Evolutionary conservation across 2,113 vertebrate species (phyloP).

Genomic region (Pluvialis apricaria): DNA sequence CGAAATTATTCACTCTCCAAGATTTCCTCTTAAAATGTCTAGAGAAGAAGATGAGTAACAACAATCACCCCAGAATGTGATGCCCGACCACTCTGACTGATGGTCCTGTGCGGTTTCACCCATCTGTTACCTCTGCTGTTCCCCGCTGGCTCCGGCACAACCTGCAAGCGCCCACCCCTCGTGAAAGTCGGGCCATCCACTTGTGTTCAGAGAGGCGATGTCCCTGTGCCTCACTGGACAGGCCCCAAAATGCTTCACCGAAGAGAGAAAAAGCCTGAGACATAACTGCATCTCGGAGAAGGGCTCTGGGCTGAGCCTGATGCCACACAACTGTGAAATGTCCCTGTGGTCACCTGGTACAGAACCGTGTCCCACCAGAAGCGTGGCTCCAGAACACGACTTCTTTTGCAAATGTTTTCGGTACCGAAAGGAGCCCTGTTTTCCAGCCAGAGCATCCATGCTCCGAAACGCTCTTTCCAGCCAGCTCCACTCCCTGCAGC

Average conservation of each 20-base stretch:
- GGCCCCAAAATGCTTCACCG: not conserved
- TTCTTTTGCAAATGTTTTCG: not conserved
- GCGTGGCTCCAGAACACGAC: rapidly evolving
- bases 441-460: not conserved
- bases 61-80: not conserved
- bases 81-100: not conserved
- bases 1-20: not conserved
- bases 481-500: not conserved
- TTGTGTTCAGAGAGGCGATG: not conserved
- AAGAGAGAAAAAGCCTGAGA: not conserved
- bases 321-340: not conserved
- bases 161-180: not conserved
- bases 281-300: rapidly evolving
- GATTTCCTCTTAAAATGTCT: not conserved
- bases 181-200: not conserved
- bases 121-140: not conserved
- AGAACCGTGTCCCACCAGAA: rapidly evolving
- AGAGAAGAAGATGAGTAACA: not conserved
- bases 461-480: not conserved
- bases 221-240: not conserved
- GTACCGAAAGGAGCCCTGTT: not conserved
- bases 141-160: not conserved
- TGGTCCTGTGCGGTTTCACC: not conserved
- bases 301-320: not conserved
- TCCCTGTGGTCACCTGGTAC: not conserved